phyloP scores from a whole-genome alignment of 30 jellyfish, hydroid and myxozoan species.

The Aurelia sp. region DNA sequence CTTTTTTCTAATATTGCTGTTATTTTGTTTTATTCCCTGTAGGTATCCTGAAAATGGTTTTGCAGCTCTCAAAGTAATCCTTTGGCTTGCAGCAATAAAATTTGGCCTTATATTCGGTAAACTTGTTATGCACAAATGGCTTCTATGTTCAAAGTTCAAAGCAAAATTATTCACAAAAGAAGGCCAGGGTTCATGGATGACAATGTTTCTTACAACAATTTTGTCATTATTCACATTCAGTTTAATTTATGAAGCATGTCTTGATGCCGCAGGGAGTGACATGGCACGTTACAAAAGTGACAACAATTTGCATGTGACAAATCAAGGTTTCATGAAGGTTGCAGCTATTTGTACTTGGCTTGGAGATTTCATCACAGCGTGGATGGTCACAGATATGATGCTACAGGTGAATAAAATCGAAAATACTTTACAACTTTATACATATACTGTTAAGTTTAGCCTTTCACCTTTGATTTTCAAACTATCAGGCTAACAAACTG shows the following conservation, averaged over 20 bases:
- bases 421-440: too few relatives aligned
- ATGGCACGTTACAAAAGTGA: not conserved
- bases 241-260: too few relatives aligned
- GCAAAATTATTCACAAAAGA: constrained; percentile 36
- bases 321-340: constrained; percentile 42
- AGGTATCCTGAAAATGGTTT: constrained; percentile 66
- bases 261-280: too few relatives aligned
- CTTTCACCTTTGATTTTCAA: too few relatives aligned
- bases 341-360: constrained; percentile 64
- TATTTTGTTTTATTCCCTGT: not conserved
- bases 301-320: constrained; percentile 21
- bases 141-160: constrained; percentile 30
- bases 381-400: constrained; percentile 70
- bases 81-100: too few relatives aligned
- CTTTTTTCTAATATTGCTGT: too few relatives aligned
- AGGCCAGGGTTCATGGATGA: constrained; percentile 77
- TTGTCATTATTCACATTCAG: constrained; percentile 14
- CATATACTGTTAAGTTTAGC: too few relatives aligned
- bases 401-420: constrained; percentile 73
- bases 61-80: too few relatives aligned
- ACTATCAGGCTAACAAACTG: too few relatives aligned
- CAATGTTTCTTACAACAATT: constrained; percentile 33
- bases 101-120: constrained; percentile 47
- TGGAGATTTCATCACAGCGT: constrained; percentile 65
- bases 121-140: constrained; percentile 30